Evolutionary conservation across 2,888 invertebrate species (phyloP).

Genomic region (Panzeria rudis): DNA sequence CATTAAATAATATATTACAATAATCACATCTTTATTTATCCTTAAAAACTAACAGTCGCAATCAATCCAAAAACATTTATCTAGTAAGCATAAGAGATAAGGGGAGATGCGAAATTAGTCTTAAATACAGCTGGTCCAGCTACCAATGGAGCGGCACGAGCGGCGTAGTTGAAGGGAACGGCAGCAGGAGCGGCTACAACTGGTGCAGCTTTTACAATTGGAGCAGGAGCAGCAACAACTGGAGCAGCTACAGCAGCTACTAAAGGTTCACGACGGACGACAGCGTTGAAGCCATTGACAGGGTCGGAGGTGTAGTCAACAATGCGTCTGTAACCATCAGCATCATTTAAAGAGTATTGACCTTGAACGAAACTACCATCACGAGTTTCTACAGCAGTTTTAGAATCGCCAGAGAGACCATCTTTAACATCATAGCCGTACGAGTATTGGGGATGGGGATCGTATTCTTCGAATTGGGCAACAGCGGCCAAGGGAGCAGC

Average conservation of each 20-base stretch:
- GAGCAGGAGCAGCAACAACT: constrained; percentile 66
- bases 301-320: constrained; percentile 83
- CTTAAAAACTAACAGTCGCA: constrained; percentile 54
- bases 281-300: constrained; percentile 83
- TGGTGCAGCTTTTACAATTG: constrained; percentile 73
- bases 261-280: constrained; percentile 82
- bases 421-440: constrained; percentile 84
- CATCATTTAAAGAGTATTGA: constrained; percentile 83
- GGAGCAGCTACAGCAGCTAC: constrained; percentile 78
- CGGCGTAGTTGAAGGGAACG: constrained; percentile 71
- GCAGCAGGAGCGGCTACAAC: constrained; percentile 66
- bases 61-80: constrained; percentile 34
- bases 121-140: constrained; percentile 80
- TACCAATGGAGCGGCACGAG: constrained; percentile 75
- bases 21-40: constrained; percentile 66
- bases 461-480: constrained; percentile 81
- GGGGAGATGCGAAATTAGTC: constrained; percentile 80
- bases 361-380: constrained; percentile 83
- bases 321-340: constrained; percentile 83
- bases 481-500: constrained; percentile 78
- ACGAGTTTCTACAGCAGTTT: constrained; percentile 83
- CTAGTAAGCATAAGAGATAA: constrained; percentile 81
- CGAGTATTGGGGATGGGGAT: constrained; percentile 83
- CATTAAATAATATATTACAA: constrained; percentile 10
- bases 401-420: constrained; percentile 83